A percentile compares a stretch with the other conserved stretches of the same genome.
Conservation (phyloP, 1,140 invertebrate genomes). For the Philaenus spumarius region DNA sequence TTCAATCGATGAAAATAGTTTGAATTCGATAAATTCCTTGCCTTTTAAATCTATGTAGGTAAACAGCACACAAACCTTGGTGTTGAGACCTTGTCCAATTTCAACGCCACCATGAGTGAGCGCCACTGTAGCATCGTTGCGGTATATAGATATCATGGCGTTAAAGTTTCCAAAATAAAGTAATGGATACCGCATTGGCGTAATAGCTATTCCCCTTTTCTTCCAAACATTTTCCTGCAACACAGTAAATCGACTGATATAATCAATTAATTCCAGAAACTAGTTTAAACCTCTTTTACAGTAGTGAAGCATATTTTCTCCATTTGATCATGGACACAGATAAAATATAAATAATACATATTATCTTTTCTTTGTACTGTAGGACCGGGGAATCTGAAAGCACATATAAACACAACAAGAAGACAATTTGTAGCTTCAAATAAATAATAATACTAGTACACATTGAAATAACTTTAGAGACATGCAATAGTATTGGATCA, state of each 20-base stretch:
- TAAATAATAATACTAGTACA: too few relatives aligned
- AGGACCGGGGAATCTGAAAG: too few relatives aligned
- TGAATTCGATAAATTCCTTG: not conserved
- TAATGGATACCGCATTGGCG: slow-evolving; percentile 59
- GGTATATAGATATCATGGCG: slow-evolving; percentile 62
- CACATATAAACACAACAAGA: too few relatives aligned
- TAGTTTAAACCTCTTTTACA: too few relatives aligned
- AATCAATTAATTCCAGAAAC: too few relatives aligned
- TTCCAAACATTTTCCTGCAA: slow-evolving; percentile 59
- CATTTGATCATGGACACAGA: too few relatives aligned
- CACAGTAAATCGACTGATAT: not conserved
- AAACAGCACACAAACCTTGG: slow-evolving; percentile 34
- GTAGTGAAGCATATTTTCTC: too few relatives aligned
- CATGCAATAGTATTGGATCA: too few relatives aligned
- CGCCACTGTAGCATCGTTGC: slow-evolving; percentile 66
- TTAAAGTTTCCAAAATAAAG: slow-evolving; percentile 50
- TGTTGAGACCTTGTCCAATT: slow-evolving; percentile 79
- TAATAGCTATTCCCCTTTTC: slow-evolving; percentile 60
- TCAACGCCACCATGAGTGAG: slow-evolving; percentile 76
- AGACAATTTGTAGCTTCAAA: too few relatives aligned
- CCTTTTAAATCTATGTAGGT: not conserved
- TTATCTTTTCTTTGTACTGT: too few relatives aligned
- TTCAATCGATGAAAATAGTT: not conserved
- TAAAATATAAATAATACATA: too few relatives aligned
- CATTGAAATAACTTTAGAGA: too few relatives aligned